phyloP scores from a whole-genome alignment of 2,113 vertebrate genomes.

The Turdus rufiventris region DNA sequence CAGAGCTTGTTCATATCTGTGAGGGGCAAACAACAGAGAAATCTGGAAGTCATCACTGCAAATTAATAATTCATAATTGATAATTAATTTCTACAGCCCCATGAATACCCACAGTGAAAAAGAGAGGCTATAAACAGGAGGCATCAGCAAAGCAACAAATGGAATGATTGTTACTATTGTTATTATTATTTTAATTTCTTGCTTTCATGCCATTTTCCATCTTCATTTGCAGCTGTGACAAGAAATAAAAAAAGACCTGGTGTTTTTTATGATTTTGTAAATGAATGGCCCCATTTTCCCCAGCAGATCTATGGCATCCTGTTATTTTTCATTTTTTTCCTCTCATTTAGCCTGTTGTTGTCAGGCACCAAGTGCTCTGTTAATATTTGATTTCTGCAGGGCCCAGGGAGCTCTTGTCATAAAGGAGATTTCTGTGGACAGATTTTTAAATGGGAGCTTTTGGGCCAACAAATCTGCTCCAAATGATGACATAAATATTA shows the following conservation, averaged over 20 bases:
- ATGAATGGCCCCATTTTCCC: neutral
- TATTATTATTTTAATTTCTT: neutral
- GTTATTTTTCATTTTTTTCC: neutral
- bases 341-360: neutral
- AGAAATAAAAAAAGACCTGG: neutral
- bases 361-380: neutral
- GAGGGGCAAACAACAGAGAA: neutral
- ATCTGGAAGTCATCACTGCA: neutral
- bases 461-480: slow-evolving; percentile 36
- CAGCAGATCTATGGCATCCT: neutral
- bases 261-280: neutral
- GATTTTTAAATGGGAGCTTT: slow-evolving; percentile 25
- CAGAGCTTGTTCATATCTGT: neutral
- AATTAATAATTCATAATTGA: neutral
- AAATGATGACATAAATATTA: slow-evolving; percentile 25
- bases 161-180: neutral
- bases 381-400: neutral
- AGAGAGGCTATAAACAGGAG: neutral
- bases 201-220: neutral
- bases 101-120: neutral
- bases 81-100: neutral
- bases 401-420: neutral
- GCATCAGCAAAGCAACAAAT: neutral
- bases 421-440: neutral
- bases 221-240: neutral